Evolutionary conservation across 2,113 vertebrate species (phyloP).

Genomic region (Camarhynchus parvulus): DNA sequence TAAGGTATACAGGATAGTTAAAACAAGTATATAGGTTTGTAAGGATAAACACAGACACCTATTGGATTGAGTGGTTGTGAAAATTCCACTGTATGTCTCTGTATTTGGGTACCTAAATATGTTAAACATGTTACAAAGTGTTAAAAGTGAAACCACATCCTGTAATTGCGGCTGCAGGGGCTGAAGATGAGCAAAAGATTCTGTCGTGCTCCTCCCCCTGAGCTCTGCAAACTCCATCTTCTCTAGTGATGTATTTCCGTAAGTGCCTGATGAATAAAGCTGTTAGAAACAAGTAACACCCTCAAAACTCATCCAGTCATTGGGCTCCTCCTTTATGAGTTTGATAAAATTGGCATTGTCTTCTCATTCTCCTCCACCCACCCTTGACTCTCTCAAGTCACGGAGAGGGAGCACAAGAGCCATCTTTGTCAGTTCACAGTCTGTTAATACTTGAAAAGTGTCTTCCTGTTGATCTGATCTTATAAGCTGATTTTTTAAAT

Average conservation of each 20-base stretch:
- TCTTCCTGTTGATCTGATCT: not conserved
- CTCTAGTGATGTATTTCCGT: not conserved
- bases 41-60: not conserved
- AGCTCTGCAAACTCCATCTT: not conserved
- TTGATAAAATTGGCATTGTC: not conserved
- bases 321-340: not conserved
- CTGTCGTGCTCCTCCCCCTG: not conserved
- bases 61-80: not conserved
- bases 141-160: not conserved
- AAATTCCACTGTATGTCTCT: not conserved
- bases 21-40: not conserved
- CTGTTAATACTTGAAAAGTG: not conserved
- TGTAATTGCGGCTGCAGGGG: not conserved
- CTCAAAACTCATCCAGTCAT: not conserved
- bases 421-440: not conserved
- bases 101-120: not conserved
- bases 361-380: not conserved
- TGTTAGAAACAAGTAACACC: not conserved
- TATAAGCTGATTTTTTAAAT: not conserved
- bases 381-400: slow-evolving; percentile 14
- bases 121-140: not conserved
- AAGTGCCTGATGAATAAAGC: not conserved
- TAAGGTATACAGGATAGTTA: not conserved
- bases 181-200: not conserved
- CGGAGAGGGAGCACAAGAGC: not conserved